These are phyloP conservation scores for Tinea trinotella DNA, from an alignment of 2,888 invertebrate genomes.

Conservation along the genomic window DNA sequence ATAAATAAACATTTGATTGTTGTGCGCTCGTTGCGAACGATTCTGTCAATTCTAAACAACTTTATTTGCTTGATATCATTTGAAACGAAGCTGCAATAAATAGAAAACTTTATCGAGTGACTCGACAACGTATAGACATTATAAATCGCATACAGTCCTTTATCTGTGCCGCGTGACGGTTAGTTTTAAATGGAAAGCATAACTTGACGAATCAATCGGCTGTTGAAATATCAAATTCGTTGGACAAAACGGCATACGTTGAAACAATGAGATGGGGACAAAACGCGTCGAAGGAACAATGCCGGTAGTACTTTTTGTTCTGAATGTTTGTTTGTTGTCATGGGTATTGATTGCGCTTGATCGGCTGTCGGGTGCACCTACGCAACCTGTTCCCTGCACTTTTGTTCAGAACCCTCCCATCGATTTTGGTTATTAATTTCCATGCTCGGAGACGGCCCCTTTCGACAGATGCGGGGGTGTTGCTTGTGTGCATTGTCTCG, in stretches of 20 bases:
- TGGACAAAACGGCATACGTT: conserved; percentile 3
- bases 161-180: background rate
- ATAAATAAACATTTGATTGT: conserved; percentile 18
- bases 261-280: conserved; percentile 12
- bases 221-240: conserved; percentile 12
- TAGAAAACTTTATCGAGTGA: conserved; percentile 12
- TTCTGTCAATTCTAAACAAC: conserved; percentile 12
- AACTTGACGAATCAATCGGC: conserved; percentile 13
- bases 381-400: conserved; percentile 19
- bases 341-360: conserved; percentile 20
- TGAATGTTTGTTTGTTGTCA: conserved; percentile 15
- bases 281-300: conserved; percentile 18
- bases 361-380: conserved; percentile 19
- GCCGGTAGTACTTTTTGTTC: conserved; percentile 15
- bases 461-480: conserved; percentile 37
- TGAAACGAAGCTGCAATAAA: conserved; percentile 3
- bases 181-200: background rate
- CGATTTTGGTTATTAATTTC: conserved; percentile 18
- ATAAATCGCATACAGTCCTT: conserved; percentile 9
- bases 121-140: background rate
- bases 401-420: conserved; percentile 15
- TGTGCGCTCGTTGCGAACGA: background rate
- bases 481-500: conserved; percentile 30
- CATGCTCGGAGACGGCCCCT: conserved; percentile 14
- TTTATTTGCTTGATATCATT: conserved; percentile 11